A percentile compares a stretch with the other conserved stretches of the same genome.
Evolutionary conservation across 2,888 invertebrate genomes (phyloP).

Genomic region (Temnothorax ravouxi): DNA sequence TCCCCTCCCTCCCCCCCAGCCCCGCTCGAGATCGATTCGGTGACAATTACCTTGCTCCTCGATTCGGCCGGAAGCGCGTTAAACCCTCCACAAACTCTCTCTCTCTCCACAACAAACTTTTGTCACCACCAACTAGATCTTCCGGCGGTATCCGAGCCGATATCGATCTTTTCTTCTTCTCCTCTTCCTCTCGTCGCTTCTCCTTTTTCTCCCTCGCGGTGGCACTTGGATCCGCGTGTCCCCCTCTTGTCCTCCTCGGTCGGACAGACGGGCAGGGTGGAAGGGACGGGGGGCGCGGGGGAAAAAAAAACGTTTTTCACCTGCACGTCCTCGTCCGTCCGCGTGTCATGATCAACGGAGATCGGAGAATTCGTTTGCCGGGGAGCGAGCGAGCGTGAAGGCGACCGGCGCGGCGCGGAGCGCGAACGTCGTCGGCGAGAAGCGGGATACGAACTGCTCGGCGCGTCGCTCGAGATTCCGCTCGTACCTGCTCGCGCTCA

Average conservation of each 20-base stretch:
- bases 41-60: slow-evolving; percentile 44
- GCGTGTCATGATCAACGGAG: slow-evolving; percentile 65
- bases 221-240: not conserved
- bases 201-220: not conserved
- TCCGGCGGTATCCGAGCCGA: slow-evolving; percentile 19
- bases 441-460: slow-evolving; percentile 70
- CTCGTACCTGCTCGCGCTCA: slow-evolving; percentile 43
- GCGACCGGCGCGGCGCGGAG: slow-evolving; percentile 1
- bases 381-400: slow-evolving; percentile 43
- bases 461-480: slow-evolving; percentile 66
- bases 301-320: slow-evolving; percentile 58
- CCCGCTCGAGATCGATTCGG: not conserved
- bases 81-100: slow-evolving; percentile 35
- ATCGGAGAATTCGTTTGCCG: slow-evolving; percentile 28
- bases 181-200: not conserved
- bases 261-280: not conserved
- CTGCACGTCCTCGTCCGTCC: slow-evolving; percentile 62
- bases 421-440: slow-evolving; percentile 64
- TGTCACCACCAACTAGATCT: slow-evolving; percentile 36
- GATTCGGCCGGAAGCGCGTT: not conserved
- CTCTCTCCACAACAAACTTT: slow-evolving; percentile 38
- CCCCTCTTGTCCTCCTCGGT: not conserved
- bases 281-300: not conserved
- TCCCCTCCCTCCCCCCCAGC: no score
- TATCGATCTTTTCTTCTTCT: not conserved